Evolutionary conservation across 2,113 vertebrate genomes (phyloP), one percentile per base, ranked within the genome.

Genomic region (Coptodon bakossiorum): DNA sequence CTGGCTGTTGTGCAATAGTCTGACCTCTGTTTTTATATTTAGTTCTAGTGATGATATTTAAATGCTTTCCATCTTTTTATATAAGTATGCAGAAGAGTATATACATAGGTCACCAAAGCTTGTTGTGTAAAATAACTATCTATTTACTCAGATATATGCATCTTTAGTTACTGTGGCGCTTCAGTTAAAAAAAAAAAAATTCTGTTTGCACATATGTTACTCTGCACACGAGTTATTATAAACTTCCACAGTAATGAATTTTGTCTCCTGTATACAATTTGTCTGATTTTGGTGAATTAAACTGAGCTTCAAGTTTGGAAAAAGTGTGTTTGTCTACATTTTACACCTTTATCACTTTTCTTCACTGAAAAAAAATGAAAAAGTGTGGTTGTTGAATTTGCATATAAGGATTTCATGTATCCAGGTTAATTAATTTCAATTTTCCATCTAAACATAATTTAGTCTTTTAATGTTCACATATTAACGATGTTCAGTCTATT

Each of bases 1-100:
- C 24, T 59, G 56, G 24, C 56, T 29, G 56, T 59, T 59, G 56
- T 59, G 56, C 56, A 29, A 59, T 59, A 59, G 34, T 34, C 81
- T 61, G 7, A 71, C 66, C 36, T 86, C 83, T 82, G 13, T 82
- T 90, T 87, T 38, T 38, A 81, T 90, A 86, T 90, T 91, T 91
- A 91, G 73, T 63, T 93, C 7, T 93, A 84, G 52, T 85, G 11
- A 82, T 83, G 2, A 53, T 94, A 94, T 95, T 95, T 94, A 92
- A 92, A 91, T 83, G 38, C 81, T 87, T 90, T 80, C 6, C 56
- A 59, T 50, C 7, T 73, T 83, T 87, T 92, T 91, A 89, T 93
- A 89, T 91, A 90, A 61, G 10, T 93, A 93, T 91, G 59, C 82
- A 94, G 34, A 53, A 24, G 7, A 84, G 71, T 91, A 63, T 89